These are phyloP conservation scores for Ardeotis arabs DNA, from an alignment of 2,113 vertebrate species.

Conservation along the genomic window DNA sequence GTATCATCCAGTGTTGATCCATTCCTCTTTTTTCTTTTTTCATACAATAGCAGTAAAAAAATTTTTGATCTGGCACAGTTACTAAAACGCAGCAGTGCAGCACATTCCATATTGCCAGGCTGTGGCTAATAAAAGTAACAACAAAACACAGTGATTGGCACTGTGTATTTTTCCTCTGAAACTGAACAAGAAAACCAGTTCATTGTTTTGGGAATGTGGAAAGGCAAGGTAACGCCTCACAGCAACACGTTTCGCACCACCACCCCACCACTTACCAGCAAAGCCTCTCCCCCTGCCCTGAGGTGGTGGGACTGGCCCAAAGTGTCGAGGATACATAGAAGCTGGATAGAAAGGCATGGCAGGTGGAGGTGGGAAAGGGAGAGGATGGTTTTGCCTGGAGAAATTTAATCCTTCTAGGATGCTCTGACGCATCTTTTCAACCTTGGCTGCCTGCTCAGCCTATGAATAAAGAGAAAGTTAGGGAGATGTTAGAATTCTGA, in stretches of 20 bases:
- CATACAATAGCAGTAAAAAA: background rate
- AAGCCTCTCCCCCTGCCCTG: slow-evolving; percentile 86
- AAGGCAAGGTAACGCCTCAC: background rate
- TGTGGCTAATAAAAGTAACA: background rate
- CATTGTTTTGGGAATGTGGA: background rate
- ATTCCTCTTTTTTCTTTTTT: background rate
- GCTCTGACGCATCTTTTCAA: slow-evolving; percentile 96
- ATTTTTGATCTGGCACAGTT: slow-evolving; percentile 10
- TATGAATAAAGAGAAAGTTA: slow-evolving; percentile 67
- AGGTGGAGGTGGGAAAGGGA: slow-evolving; percentile 86
- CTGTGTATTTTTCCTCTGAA: background rate
- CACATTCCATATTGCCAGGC: background rate
- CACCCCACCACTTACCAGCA: slow-evolving; percentile 79
- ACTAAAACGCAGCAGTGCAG: background rate
- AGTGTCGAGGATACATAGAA: slow-evolving; percentile 86
- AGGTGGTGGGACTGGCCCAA: slow-evolving; percentile 86
- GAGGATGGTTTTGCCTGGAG: slow-evolving; percentile 86
- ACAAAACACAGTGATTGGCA: background rate
- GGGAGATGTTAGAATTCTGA: background rate
- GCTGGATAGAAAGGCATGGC: slow-evolving; percentile 91
- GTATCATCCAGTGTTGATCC: background rate
- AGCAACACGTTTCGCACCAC: accelerated
- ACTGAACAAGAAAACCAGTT: background rate
- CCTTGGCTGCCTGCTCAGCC: slow-evolving; percentile 90
- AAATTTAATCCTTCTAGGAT: slow-evolving; percentile 94